Evolutionary conservation across 2,888 invertebrate species (phyloP), one percentile per base, ranked within the genome.

Genomic region (Cenopis cana): DNA sequence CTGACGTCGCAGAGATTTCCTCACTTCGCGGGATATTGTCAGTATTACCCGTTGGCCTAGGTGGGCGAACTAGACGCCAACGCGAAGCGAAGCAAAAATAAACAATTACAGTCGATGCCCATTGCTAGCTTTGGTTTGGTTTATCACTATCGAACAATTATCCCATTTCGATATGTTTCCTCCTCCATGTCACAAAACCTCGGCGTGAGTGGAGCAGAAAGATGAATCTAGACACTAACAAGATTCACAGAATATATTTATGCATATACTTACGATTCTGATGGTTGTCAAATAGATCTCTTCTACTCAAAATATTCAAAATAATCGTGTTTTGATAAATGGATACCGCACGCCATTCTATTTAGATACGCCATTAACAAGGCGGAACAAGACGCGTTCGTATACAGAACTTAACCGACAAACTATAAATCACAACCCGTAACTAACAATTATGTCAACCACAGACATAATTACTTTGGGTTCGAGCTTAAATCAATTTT

Each of bases 351-450:
- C 36, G 62, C 18, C 20, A 12, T 49, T 33, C 12, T 61, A 61
- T 36, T 36, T 50, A 50, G 62, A 62, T 38, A 52, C 20, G 54
- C 38, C 64, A 64, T 64, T 64, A 64, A 36, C 52, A 36, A 54
- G 36, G 36, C 50, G 46, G 60, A 11, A 54, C 52, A 24, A 36
- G 36, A 62, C 49, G 20, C 46, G 14, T 46, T 46, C n/a, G 46
- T 46, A 33, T 49, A 52, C 38, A 50, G 29, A 70, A 65, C 36
- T 59, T 59, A 46, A 54, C 57, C 70, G 54, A 60, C 49, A 60
- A 73, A 69, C 75, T 62, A 76, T 76, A 76, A 77, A 77, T 76
- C 75, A 76, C 70, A 76, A 59, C 60, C 55, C 73, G 74, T 74
- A 65, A 59, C 60, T 46, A 46, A 75, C n/a, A 76, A 74, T 76